Evolutionary conservation across 1,140 invertebrate species (phyloP).

Genomic region (Drosophila nigromelanica): DNA sequence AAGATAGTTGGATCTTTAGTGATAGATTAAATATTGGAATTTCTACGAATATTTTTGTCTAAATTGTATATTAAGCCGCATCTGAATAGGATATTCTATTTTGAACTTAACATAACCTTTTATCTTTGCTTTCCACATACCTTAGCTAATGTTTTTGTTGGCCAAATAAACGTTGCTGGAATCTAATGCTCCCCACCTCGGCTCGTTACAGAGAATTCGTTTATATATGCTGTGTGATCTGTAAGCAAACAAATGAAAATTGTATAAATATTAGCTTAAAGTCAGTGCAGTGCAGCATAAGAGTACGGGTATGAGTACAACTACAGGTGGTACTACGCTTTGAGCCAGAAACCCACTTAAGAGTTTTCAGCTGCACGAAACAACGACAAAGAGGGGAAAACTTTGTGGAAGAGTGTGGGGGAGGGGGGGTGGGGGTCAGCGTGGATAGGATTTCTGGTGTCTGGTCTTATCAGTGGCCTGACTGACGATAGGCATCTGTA

Average conservation of each 20-base stretch:
- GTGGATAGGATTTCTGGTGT: constrained; percentile 21
- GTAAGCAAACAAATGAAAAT: constrained; percentile 75
- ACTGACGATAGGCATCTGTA: constrained; percentile 40
- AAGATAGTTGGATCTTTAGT: too few species aligned
- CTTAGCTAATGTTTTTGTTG: constrained; percentile 59
- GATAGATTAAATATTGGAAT: background rate
- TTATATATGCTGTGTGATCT: constrained; percentile 49
- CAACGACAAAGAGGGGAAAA: constrained; percentile 2
- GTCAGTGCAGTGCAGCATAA: background rate
- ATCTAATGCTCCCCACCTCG: constrained; percentile 18
- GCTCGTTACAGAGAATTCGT: constrained; percentile 22
- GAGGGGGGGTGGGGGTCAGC: background rate
- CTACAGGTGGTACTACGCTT: constrained; percentile 5
- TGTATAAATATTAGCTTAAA: constrained; percentile 68
- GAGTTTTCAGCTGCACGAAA: constrained; percentile 47
- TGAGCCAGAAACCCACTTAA: constrained; percentile 79
- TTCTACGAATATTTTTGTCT: background rate
- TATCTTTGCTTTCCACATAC: constrained; percentile 59
- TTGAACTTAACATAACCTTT: constrained; percentile 53
- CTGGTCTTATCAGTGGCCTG: constrained; percentile 51
- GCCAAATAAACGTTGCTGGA: constrained; percentile 30
- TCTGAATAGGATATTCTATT: background rate
- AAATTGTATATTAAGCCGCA: too few species aligned
- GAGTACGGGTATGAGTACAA: background rate
- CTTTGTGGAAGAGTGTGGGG: background rate